Evolutionary conservation across 2,888 invertebrate species (phyloP).

Genomic region (Orchestes rusci): DNA sequence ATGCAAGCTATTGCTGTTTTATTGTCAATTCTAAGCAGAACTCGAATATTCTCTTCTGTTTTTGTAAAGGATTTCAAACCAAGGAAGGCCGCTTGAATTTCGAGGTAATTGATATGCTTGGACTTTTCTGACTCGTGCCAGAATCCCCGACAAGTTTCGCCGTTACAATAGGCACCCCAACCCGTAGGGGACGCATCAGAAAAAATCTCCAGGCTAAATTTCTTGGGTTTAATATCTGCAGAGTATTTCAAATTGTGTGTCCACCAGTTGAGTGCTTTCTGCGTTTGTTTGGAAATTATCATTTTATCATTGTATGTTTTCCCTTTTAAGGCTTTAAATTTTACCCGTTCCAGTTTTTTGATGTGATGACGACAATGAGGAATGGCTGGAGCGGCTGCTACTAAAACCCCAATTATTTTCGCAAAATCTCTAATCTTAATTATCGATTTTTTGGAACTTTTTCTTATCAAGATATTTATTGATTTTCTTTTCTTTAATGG

Average conservation of each 20-base stretch:
- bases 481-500: no score
- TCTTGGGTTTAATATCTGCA: slow-evolving; percentile 5
- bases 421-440: no score
- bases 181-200: slow-evolving; percentile 4
- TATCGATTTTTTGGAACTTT: no score
- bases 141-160: slow-evolving; percentile 2
- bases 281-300: slow-evolving; percentile 1
- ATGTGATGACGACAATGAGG: slow-evolving; percentile 2
- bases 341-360: neutral
- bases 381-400: slow-evolving; percentile 6
- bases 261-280: slow-evolving; percentile 2
- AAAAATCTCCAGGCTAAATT: slow-evolving; percentile 3
- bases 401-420: no score
- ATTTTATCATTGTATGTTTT: slow-evolving; percentile 6
- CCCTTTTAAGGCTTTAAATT: slow-evolving; percentile 9
- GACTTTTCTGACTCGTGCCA: slow-evolving; percentile 1
- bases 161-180: neutral
- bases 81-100: slow-evolving; percentile 7
- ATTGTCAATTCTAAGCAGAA: slow-evolving; percentile 6
- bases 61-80: slow-evolving; percentile 7
- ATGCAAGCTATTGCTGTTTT: slow-evolving; percentile 6
- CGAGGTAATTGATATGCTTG: slow-evolving; percentile 6
- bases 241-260: slow-evolving; percentile 1
- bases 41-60: neutral
- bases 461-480: no score